A percentile compares a stretch with the other conserved stretches of the same genome.
These are phyloP conservation scores for Caenorhabditis tropicalis DNA, from an alignment of 1,140 invertebrate genomes.

Conservation along the genomic window DNA sequence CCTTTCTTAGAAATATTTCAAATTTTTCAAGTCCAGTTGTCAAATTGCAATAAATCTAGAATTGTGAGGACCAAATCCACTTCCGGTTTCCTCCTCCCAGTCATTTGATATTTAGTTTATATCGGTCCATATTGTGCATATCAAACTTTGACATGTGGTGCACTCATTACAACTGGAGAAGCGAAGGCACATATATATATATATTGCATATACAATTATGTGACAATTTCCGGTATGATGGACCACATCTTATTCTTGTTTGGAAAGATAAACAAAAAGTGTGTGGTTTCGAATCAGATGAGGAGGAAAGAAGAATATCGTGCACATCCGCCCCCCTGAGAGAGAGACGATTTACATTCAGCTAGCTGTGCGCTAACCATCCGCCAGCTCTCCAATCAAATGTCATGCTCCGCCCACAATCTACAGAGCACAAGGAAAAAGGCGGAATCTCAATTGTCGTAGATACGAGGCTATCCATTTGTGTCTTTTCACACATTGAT, in stretches of 20 bases:
- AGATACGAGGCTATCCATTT: slow-evolving; percentile 27
- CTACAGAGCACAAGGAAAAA: slow-evolving; percentile 17
- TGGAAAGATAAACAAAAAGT: slow-evolving; percentile 28
- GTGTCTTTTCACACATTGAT: neutral
- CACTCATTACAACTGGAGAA: neutral
- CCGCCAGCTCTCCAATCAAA: slow-evolving; percentile 41
- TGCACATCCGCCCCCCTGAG: neutral
- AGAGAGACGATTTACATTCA: neutral
- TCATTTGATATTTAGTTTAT: slow-evolving; percentile 44
- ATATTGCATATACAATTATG: slow-evolving; percentile 44
- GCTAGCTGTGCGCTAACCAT: neutral
- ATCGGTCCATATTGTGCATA: slow-evolving; percentile 34
- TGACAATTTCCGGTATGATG: slow-evolving; percentile 44
- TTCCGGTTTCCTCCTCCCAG: neutral
- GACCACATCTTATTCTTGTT: slow-evolving; percentile 4
- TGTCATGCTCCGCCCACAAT: slow-evolving; percentile 12
- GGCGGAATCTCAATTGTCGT: slow-evolving; percentile 33
- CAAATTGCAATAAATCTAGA: neutral
- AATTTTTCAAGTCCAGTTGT: too few relatives aligned
- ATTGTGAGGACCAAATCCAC: neutral
- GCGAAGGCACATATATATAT: too few relatives aligned
- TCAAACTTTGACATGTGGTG: slow-evolving; percentile 40
- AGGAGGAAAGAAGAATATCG: neutral
- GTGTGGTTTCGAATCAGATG: slow-evolving; percentile 20
- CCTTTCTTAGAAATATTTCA: too few relatives aligned